A percentile compares a stretch with the other conserved stretches of the same genome.
Evolutionary conservation across 2,113 vertebrate genomes (phyloP).

Genomic region (Aphelocoma coerulescens): DNA sequence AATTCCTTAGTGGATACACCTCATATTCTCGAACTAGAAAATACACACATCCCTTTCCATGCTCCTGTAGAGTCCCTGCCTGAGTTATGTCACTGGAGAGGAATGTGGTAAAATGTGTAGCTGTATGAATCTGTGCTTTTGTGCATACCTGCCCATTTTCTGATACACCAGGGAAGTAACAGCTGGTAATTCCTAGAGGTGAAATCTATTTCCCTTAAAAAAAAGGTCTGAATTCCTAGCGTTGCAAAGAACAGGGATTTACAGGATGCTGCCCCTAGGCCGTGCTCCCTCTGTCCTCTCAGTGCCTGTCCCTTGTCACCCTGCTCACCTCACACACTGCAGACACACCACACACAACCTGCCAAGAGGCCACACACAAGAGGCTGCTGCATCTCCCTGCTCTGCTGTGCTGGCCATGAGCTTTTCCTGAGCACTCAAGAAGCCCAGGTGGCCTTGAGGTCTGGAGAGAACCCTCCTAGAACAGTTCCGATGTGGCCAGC

Average conservation of each 20-base stretch:
- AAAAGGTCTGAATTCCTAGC: neutral
- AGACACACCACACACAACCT: neutral
- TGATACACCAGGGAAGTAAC: neutral
- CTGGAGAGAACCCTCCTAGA: neutral
- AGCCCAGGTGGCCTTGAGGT: neutral
- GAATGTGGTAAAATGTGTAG: neutral
- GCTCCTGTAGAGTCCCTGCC: neutral
- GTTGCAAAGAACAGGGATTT: neutral
- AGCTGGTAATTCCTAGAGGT: neutral
- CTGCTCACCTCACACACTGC: neutral
- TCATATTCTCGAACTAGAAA: neutral
- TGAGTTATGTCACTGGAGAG: neutral
- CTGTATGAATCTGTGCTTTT: neutral
- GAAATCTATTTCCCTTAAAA: neutral
- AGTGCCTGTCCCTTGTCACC: neutral
- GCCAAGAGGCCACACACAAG: neutral
- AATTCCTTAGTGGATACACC: neutral
- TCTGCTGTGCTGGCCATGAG: neutral
- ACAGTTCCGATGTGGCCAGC: accelerated
- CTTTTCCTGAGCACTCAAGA: neutral
- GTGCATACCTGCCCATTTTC: neutral
- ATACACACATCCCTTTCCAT: neutral
- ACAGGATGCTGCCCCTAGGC: neutral
- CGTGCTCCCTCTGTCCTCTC: neutral
- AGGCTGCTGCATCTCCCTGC: neutral